Conservation (phyloP, 2,113 vertebrate genomes). For the Callithrix jacchus region DNA sequence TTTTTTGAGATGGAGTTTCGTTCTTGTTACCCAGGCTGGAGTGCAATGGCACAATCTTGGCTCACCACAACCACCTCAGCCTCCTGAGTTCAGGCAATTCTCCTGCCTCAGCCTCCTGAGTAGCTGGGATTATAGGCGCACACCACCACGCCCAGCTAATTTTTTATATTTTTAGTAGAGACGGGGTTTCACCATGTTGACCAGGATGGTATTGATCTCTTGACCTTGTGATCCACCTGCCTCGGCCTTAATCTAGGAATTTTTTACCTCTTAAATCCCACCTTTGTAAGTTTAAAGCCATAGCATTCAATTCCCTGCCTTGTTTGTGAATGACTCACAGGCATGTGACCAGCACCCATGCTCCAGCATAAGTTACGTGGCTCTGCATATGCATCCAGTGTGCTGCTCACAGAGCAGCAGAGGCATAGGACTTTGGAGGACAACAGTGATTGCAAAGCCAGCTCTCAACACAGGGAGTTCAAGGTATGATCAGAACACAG, state of each 20-base stretch:
- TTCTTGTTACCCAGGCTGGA: too few species aligned
- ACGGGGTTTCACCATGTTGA: too few species aligned
- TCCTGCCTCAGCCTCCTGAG: too few species aligned
- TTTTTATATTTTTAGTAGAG: too few species aligned
- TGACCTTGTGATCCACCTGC: too few species aligned
- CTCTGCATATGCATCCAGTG: background rate
- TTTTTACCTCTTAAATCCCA: background rate
- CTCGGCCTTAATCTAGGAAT: background rate
- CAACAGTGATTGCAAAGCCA: background rate
- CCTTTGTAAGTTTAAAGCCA: background rate
- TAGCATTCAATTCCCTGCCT: background rate
- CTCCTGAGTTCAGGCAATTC: too few species aligned
- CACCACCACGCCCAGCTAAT: too few species aligned
- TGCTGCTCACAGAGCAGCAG: background rate
- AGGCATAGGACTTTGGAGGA: background rate
- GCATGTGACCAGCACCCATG: background rate
- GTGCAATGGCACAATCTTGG: too few species aligned
- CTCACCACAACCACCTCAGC: too few species aligned
- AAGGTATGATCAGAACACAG: background rate
- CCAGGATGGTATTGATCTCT: too few species aligned
- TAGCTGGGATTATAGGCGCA: too few species aligned
- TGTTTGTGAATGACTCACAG: background rate
- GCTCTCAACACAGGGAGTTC: background rate
- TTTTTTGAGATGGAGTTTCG: too few species aligned
- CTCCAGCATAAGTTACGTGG: background rate